Conservation (phyloP, 2,113 vertebrate species). For the Gambusia affinis region DNA sequence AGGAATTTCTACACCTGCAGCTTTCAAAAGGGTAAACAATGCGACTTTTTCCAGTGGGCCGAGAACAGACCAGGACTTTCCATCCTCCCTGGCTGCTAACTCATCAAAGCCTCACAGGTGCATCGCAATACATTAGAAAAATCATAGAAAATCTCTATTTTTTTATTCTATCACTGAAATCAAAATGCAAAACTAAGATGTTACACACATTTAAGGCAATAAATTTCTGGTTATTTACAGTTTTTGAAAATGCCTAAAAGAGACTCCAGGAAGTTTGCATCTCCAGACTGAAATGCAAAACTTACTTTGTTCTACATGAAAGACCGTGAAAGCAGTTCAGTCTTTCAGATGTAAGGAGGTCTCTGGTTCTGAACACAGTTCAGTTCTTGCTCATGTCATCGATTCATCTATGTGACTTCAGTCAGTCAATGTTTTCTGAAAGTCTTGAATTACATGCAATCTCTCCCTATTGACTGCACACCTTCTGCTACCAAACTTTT, state of each 20-base stretch:
- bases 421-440: too few species aligned
- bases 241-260: not conserved
- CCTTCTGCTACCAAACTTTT: not conserved
- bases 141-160: not conserved
- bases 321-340: not conserved
- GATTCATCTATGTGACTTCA: not conserved
- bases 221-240: not conserved
- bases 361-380: not conserved
- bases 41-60: constrained; percentile 92
- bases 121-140: not conserved
- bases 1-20: constrained; percentile 89
- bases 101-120: not conserved
- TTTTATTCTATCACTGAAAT: not conserved
- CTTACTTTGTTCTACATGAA: not conserved
- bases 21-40: constrained; percentile 85
- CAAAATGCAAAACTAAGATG: not conserved
- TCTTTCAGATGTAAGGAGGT: not conserved
- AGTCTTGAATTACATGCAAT: too few species aligned
- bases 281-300: not conserved
- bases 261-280: too few species aligned
- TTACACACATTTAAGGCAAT: not conserved
- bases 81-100: constrained; percentile 70
- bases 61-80: constrained; percentile 71
- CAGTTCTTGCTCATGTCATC: not conserved
- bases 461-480: not conserved